Base-by-base conservation (phyloP, 2,888 invertebrate genomes). In the Drosophila subsilvestris region DNA sequence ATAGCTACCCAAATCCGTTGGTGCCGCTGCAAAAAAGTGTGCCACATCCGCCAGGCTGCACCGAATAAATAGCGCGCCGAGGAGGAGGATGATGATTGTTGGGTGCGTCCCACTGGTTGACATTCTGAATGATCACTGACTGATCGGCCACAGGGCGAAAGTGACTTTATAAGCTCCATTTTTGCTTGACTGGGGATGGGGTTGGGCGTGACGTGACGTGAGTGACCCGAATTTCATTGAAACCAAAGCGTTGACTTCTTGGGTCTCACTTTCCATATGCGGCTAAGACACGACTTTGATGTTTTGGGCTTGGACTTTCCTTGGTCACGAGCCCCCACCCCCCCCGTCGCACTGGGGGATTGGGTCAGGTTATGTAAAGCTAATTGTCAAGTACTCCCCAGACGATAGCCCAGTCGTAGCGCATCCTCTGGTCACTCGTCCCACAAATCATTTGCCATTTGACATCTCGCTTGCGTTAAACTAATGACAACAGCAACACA, bases 361-460 rank as follows among this genome's bases (percentile, higher is more conserved):
- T 73, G 71, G 53, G 53, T 76, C 74, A 80, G 86, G 78, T 84
- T 82, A 78, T 73, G 76, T 74, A 75, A 71, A 82, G 53, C 87
- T 76, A 78, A 76, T 86, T 84, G 76, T 57, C 48, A 60, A 63
- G 69, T 75, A 53, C 53, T 78, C 83, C 73, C 78, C 57, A 43
- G 71, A 43, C 48, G 60, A 29, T 56, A 14, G 7, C 42, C 42
- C 47, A 55, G 25, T 25, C 25, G 25, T 4, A 69, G 67, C 25
- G 43, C 69, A 54, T 71, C 63, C 50, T 50, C 70, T 55, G 60
- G 60, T 44, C 63, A 48, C 27, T 25, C 55, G 70, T 51, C 51
- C 76, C 77, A 89, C 87, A 89, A 89, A 89, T 89, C 88, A 88
- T 78, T 83, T 73, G 75, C 61, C 79, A 76, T 73, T 76, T 88